Base-by-base conservation (phyloP, 2,797 vertebrate genomes). In the Agapornis canus region DNA sequence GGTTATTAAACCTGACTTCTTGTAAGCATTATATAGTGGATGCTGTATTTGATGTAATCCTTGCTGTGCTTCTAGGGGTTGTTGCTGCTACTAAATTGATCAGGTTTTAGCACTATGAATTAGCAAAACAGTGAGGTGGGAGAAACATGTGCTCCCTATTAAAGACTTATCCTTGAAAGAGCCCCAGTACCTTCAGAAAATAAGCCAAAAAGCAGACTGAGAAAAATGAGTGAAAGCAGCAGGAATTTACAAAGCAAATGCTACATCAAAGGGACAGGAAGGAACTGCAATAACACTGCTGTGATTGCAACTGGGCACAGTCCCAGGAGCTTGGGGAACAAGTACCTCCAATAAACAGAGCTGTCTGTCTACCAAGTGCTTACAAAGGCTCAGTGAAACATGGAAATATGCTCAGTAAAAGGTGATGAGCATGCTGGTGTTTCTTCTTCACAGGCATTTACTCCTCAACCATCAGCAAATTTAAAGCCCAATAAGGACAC, bases 271-370 rank as follows among this genome's bases (percentile, higher is more conserved):
- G 93, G 79, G 76, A 86, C 80, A 97, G 96, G 96, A 96, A 97
- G 92, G 83, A 97, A 96, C 91, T 84, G 93, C 88, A 97, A 81
- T 95, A 97, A 95, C 93, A 65, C 86, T 97, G 90, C 95, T 96
- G 96, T 97, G 96, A 97, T 96, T 97, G 95, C 96, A 95, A 94
- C 95, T 95, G 90, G 97, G 97, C 95, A 96, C 86, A 82, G 89
- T 94, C 93, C 95, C 97, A 97, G 94, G 94, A 82, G 79, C 90
- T 54, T 89, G 89, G 80, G 78, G 60, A 97, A 90, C 82, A 91
- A 94, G 89, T 88, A 86, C 95, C 94, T 97, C 79, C 89, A 96
- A 91, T 76, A 94, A 75, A 82, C 78, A 93, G 85, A 95, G 85
- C 81, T 91, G 73, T 95, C 97, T 97, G 92, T 96, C 86, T 88